These are phyloP conservation scores for Abrostola triplasia DNA, from an alignment of 2,888 invertebrate genomes.

Conservation along the genomic window DNA sequence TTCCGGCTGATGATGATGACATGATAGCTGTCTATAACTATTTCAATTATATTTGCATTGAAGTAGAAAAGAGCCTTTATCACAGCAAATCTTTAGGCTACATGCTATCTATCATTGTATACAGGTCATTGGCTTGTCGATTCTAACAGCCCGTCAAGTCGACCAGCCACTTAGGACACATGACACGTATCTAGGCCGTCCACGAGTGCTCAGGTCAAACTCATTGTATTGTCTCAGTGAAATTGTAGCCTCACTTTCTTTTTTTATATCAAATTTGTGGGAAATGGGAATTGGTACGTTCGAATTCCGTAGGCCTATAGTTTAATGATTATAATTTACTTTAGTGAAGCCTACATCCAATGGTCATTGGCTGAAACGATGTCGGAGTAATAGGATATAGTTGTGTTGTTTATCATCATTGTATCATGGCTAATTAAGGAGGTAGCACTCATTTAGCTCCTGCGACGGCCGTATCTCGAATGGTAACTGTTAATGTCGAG, in stretches of 20 bases:
- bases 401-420: too few species aligned
- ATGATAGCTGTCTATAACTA: too few species aligned
- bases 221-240: constrained; percentile 43
- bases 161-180: not conserved
- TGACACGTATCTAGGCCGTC: constrained; percentile 47
- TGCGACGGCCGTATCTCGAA: too few species aligned
- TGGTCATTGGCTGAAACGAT: too few species aligned
- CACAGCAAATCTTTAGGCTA: not conserved
- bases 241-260: constrained; percentile 52
- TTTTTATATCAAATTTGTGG: constrained; percentile 24
- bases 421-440: too few species aligned
- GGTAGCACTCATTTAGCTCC: too few species aligned
- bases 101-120: not conserved
- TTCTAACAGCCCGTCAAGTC: constrained; percentile 5
- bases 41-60: too few species aligned
- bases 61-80: too few species aligned
- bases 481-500: too few species aligned
- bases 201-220: constrained; percentile 39
- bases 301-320: not conserved
- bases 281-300: constrained; percentile 10
- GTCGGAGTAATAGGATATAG: too few species aligned
- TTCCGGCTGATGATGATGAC: too few species aligned
- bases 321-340: not conserved
- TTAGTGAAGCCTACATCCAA: not conserved
- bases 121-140: constrained; percentile 24